Evolutionary conservation across 2,888 invertebrate genomes (phyloP), one percentile per base, ranked within the genome.

Genomic region (Protophormia terraenovae): DNA sequence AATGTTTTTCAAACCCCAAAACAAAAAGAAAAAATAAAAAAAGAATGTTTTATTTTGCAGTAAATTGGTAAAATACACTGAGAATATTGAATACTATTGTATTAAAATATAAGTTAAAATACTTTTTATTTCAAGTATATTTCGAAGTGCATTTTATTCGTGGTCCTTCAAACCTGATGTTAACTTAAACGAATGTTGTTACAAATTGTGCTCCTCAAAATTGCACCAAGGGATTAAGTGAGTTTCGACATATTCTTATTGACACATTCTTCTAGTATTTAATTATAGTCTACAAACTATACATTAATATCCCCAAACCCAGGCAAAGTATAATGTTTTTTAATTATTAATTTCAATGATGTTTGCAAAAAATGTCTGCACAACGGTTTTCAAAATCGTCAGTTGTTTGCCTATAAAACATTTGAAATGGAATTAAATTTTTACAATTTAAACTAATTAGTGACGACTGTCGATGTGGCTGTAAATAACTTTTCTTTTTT

Each of bases 371-470:
- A n/a, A n/a, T n/a, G n/a, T n/a, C n/a, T n/a, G n/a, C n/a, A n/a
- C n/a, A n/a, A n/a, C n/a, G n/a, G n/a, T n/a, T n/a, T 64, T n/a
- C 19, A 35, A 53, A 53, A 35, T 69, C 35, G 35, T 53, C 69
- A 69, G 69, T 35, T 71, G 69, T 7, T 55, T 71, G n/a, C 29
- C 29, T 29, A 29, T 58, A 29, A 45, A 47, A 50, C 53, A 69
- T 19, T 72, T 72, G 38, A 19, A 58, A 58, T 45, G 22, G 29
- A 72, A 58, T 58, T 72, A 58, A 72, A 41, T n/a, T 72, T 72
- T 72, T 58, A 29, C 72, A 72, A 58, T 72, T 72, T 19, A 58
- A 72, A 45, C 19, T 55, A n/a, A n/a, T n/a, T n/a, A 27, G 55
- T 14, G 38, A 71, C 19, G 55, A 24, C 24, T 72, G 24, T 7